Conservation (phyloP, 2,888 invertebrate species). For the Sarcophaga carnaria region DNA sequence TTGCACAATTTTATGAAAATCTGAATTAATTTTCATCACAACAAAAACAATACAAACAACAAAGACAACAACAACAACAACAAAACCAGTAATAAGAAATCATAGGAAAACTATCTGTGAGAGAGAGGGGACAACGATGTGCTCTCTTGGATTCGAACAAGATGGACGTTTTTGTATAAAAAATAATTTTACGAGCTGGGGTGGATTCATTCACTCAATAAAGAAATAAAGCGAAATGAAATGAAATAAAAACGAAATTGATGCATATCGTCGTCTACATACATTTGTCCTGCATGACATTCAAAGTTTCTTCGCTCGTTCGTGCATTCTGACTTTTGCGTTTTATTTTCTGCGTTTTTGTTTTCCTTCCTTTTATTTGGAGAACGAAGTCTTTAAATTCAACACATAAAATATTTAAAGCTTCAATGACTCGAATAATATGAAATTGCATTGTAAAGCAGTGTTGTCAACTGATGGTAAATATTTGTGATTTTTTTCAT, state of each 20-base stretch:
- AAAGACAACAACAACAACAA: background rate
- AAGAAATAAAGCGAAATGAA: background rate
- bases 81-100: slow-evolving; percentile 59
- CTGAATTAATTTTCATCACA: slow-evolving; percentile 70
- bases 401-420: slow-evolving; percentile 52
- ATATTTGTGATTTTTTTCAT: background rate
- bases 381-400: slow-evolving; percentile 43
- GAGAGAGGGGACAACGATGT: slow-evolving; percentile 42
- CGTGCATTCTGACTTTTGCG: slow-evolving; percentile 34
- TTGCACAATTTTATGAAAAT: slow-evolving; percentile 71
- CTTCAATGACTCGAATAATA: slow-evolving; percentile 46
- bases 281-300: slow-evolving; percentile 69
- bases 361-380: slow-evolving; percentile 1
- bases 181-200: background rate
- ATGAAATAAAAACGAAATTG: slow-evolving; percentile 42
- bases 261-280: slow-evolving; percentile 59
- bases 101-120: slow-evolving; percentile 50
- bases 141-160: slow-evolving; percentile 39
- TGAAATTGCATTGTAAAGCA: slow-evolving; percentile 32
- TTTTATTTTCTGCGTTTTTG: slow-evolving; percentile 15
- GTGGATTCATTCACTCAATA: background rate
- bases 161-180: slow-evolving; percentile 22
- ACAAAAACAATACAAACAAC: slow-evolving; percentile 16
- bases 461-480: slow-evolving; percentile 33
- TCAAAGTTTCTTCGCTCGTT: slow-evolving; percentile 55